These are phyloP conservation scores for Oostethus manadensis DNA, from an alignment of 2,113 vertebrate species.

Conservation along the genomic window DNA sequence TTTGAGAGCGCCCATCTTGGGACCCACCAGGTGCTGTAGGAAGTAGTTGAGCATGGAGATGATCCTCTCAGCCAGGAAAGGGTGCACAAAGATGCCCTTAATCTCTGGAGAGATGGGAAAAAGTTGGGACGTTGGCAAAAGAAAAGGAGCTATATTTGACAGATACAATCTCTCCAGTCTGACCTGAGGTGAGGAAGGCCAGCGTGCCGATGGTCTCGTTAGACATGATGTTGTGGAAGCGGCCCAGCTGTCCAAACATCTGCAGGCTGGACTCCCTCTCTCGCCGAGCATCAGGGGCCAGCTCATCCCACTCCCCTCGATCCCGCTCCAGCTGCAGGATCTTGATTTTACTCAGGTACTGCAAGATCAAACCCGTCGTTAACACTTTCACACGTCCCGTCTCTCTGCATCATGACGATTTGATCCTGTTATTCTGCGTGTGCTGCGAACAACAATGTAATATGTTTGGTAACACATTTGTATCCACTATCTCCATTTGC, in stretches of 20 bases:
- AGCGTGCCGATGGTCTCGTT: slow-evolving; percentile 97
- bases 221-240: slow-evolving; percentile 99
- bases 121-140: background rate
- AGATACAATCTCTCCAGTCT: slow-evolving; percentile 21
- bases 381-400: too few species aligned
- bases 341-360: slow-evolving; percentile 99
- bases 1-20: slow-evolving; percentile 97
- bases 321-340: slow-evolving; percentile 93
- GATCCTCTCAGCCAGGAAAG: slow-evolving; percentile 93
- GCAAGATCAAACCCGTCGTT: background rate
- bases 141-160: background rate
- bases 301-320: slow-evolving; percentile 86
- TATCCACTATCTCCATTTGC: too few species aligned
- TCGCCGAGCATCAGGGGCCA: slow-evolving; percentile 81
- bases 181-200: slow-evolving; percentile 95
- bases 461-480: too few species aligned
- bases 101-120: slow-evolving; percentile 75
- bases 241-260: slow-evolving; percentile 94
- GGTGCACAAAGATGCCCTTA: slow-evolving; percentile 90
- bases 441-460: too few species aligned
- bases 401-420: too few species aligned
- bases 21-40: slow-evolving; percentile 93
- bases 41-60: slow-evolving; percentile 99
- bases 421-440: too few species aligned
- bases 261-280: slow-evolving; percentile 95